A percentile compares a stretch with the other conserved stretches of the same genome.
These are phyloP conservation scores for Nasonia giraulti DNA, from an alignment of 1,140 invertebrate genomes.

Conservation along the genomic window DNA sequence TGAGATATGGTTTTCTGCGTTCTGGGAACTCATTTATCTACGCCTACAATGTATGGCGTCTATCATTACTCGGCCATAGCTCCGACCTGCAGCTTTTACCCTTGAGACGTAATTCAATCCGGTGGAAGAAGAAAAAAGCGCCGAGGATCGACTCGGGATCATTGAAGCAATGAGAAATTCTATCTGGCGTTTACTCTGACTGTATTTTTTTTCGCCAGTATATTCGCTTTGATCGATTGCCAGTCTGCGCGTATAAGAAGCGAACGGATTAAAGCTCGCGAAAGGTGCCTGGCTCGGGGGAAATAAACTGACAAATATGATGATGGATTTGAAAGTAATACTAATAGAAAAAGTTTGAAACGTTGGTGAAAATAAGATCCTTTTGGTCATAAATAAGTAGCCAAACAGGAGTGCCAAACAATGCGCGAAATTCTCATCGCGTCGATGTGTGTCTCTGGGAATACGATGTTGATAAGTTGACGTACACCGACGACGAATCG, in stretches of 20 bases:
- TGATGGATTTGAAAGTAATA: constrained; percentile 11
- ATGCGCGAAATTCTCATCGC: too few relatives aligned
- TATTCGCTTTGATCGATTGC: constrained; percentile 18
- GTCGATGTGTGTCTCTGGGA: neutral
- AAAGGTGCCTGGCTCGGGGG: neutral
- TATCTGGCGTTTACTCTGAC: constrained; percentile 6
- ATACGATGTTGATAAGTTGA: neutral
- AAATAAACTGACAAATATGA: constrained; percentile 4
- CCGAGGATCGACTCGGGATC: neutral
- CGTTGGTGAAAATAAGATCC: too few relatives aligned
- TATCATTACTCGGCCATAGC: constrained; percentile 37
- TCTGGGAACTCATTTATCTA: constrained; percentile 47
- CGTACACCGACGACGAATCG: neutral
- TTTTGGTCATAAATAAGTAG: too few relatives aligned
- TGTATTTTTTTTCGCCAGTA: constrained; percentile 1
- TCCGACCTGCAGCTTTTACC: constrained; percentile 35
- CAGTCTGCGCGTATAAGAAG: neutral
- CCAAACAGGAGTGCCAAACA: neutral
- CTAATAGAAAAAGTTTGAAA: neutral
- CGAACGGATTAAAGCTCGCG: neutral
- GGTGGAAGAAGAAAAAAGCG: neutral
- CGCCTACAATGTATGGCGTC: constrained; percentile 38
- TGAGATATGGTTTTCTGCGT: constrained; percentile 35
- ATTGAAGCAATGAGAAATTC: constrained; percentile 22
- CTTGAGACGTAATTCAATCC: constrained; percentile 26